phyloP scores from a whole-genome alignment of 2,888 invertebrate genomes.

The Cybosia mesomella region DNA sequence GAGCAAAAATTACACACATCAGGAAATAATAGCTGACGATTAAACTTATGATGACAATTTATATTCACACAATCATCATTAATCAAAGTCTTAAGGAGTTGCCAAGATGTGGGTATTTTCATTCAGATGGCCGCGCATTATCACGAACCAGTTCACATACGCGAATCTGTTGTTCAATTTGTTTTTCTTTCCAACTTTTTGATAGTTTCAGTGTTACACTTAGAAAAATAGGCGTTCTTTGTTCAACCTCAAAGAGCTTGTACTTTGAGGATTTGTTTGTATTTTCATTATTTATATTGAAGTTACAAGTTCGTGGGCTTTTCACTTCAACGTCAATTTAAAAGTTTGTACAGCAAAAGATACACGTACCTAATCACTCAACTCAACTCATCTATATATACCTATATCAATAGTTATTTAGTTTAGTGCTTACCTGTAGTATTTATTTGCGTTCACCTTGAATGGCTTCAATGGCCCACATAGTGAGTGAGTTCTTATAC shows the following conservation, averaged over 20 bases:
- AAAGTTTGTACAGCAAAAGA: background rate
- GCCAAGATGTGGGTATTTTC: conserved; percentile 20
- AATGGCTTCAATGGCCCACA: no score
- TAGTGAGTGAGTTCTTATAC: no score
- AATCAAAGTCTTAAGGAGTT: conserved; percentile 25
- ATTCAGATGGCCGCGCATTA: conserved; percentile 34
- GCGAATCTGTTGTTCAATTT: background rate
- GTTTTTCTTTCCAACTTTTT: conserved; percentile 5
- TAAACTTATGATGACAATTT: conserved; percentile 37
- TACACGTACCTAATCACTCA: no score
- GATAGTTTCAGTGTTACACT: background rate
- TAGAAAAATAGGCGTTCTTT: background rate
- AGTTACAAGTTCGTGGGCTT: background rate
- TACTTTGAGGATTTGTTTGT: conserved; percentile 4
- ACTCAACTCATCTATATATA: no score
- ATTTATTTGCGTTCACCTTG: no score
- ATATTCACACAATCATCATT: conserved; percentile 42
- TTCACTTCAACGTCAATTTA: background rate
- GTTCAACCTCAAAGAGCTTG: background rate
- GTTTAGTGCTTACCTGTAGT: no score
- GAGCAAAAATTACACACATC: conserved; percentile 25
- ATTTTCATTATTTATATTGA: background rate
- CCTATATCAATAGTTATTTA: no score
- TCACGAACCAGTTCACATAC: conserved; percentile 9
- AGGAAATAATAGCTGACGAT: conserved; percentile 34